Evolutionary conservation across 64 coral and sea anemone species (phyloP), one percentile per base, ranked within the genome.

Genomic region (Montipora foliosa): DNA sequence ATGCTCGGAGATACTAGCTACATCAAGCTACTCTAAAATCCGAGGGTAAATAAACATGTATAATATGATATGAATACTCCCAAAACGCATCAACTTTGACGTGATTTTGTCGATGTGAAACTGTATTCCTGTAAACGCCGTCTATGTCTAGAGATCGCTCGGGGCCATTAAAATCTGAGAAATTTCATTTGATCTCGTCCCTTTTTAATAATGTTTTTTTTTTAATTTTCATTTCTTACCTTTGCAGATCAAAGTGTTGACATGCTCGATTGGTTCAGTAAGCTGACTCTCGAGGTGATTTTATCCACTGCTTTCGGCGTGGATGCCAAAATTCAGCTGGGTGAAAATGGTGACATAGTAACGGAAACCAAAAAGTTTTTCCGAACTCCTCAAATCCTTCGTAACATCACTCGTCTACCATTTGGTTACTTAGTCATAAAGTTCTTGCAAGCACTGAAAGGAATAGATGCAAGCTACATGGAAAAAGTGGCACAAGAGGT

Each of bases 261-360:
- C 22, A 58, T 95, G 70, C 45, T 90, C 16, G 87, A 81, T 72
- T 90, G 79, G 80, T 91, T 95, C 51, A 75, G 79, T 64, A 81
- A 77, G 55, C 74, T 95, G 80, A 90, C 93, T 1, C 88, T 95
- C 0, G 93, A 95, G 15, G 88, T 95, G 5, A 95, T 95, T 74
- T 46, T 95, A 8, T 90, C 88, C 0, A 95, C 93, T 3, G 88
- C 93, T 12, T 95, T 95, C 79, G 93, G 93, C 16, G 81, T 95
- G 17, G 66, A 95, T 3, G 82, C 93, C 17, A 59, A 79, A n/a
- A 79, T 95, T 49, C 93, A 91, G n/a, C 22, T 50, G 64, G 82
- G 62, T 24, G 82, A 71, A 50, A 86, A 86, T 16, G 19, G 44
- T 7, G 82, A 72, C 49, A 71, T 86, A 12, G 4, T 89, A 9